Percentiles rank a stretch among this genome's conserved stretches.
These are phyloP conservation scores for Arge pagana DNA, from an alignment of 2,888 invertebrate species.

Conservation along the genomic window DNA sequence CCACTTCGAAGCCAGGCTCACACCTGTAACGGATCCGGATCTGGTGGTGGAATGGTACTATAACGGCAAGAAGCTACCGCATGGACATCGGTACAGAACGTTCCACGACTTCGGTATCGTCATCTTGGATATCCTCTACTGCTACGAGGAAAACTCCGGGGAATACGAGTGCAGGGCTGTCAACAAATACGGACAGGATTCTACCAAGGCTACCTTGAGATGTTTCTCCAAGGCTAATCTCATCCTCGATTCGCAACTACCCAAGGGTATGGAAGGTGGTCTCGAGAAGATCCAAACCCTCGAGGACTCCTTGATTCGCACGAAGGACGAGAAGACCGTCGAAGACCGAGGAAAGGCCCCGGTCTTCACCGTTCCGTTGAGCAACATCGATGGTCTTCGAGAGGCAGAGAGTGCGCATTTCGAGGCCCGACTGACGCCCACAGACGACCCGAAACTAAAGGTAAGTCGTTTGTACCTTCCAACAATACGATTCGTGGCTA, in stretches of 20 bases:
- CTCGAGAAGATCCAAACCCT: slow-evolving; percentile 90
- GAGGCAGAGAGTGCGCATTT: slow-evolving; percentile 93
- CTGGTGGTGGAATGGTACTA: slow-evolving; percentile 95
- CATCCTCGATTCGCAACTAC: slow-evolving; percentile 90
- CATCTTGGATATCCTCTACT: slow-evolving; percentile 92
- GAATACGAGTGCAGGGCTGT: slow-evolving; percentile 91
- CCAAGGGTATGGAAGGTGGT: slow-evolving; percentile 94
- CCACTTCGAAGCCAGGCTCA: slow-evolving; percentile 89
- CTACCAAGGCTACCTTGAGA: slow-evolving; percentile 81
- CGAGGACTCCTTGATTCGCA: slow-evolving; percentile 85
- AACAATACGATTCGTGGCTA: background rate
- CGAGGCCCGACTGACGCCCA: slow-evolving; percentile 86
- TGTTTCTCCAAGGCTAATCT: slow-evolving; percentile 88
- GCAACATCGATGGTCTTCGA: slow-evolving; percentile 83
- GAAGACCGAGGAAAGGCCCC: slow-evolving; percentile 86
- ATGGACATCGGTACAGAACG: slow-evolving; percentile 95
- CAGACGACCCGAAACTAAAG: slow-evolving; percentile 87
- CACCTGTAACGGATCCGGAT: slow-evolving; percentile 93
- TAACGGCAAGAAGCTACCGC: slow-evolving; percentile 88
- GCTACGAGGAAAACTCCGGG: slow-evolving; percentile 95
- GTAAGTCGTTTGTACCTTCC: slow-evolving; percentile 47
- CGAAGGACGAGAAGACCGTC: slow-evolving; percentile 71
- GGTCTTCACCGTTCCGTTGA: slow-evolving; percentile 85
- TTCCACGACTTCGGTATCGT: slow-evolving; percentile 98
- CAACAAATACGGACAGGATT: slow-evolving; percentile 88